These are phyloP conservation scores for Zaprionus bogoriensis DNA, from an alignment of 2,888 invertebrate genomes.

Conservation along the genomic window DNA sequence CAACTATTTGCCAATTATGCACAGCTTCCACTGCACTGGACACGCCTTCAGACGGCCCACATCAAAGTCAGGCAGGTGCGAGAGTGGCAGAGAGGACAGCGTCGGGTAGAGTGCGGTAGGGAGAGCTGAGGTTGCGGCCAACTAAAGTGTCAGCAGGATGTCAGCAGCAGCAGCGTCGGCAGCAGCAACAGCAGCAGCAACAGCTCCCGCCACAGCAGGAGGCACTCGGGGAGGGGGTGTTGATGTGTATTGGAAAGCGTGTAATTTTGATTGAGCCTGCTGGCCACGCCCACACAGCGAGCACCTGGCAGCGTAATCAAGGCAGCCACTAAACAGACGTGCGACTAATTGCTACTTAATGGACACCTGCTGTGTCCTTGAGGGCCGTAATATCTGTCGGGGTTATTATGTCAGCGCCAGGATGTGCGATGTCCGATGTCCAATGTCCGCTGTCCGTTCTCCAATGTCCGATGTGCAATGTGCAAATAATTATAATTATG, in stretches of 20 bases:
- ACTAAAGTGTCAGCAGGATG: conserved; percentile 64
- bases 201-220: conserved; percentile 16
- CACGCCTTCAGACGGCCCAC: conserved; percentile 42
- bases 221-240: conserved; percentile 24
- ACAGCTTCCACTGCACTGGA: conserved; percentile 42
- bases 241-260: conserved; percentile 67
- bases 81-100: too few relatives aligned
- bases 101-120: too few relatives aligned
- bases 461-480: neutral
- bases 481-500: conserved; percentile 8
- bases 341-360: conserved; percentile 68
- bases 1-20: conserved; percentile 68
- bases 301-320: conserved; percentile 33
- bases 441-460: too few relatives aligned
- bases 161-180: conserved; percentile 39
- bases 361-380: conserved; percentile 45
- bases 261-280: conserved; percentile 59
- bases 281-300: conserved; percentile 36
- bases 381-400: conserved; percentile 29
- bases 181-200: conserved; percentile 11
- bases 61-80: conserved; percentile 52
- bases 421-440: too few relatives aligned
- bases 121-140: conserved; percentile 45
- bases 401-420: conserved; percentile 4
- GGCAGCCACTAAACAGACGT: conserved; percentile 47